Conservation (phyloP, 2,888 invertebrate genomes). For the Chrysolina americana region DNA sequence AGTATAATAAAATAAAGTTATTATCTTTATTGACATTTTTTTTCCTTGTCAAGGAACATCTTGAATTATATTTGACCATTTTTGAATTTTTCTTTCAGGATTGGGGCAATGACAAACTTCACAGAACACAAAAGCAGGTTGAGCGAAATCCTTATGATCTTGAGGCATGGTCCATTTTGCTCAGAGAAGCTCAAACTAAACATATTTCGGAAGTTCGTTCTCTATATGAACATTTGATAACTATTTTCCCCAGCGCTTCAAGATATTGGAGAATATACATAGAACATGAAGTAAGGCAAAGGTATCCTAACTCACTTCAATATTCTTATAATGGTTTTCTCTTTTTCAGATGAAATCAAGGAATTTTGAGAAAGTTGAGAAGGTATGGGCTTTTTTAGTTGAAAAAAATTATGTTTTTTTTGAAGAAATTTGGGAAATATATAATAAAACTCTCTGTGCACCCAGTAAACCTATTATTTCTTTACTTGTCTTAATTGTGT, state of each 20-base stretch:
- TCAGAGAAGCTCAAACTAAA: constrained; percentile 92
- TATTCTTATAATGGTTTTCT: constrained; percentile 44
- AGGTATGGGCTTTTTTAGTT: constrained; percentile 75
- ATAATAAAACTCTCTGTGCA: constrained; percentile 45
- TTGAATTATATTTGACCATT: not conserved
- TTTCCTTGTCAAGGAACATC: not conserved
- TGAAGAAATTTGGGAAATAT: constrained; percentile 62
- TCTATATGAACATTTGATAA: constrained; percentile 94
- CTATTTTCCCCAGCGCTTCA: constrained; percentile 95
- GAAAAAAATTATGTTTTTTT: constrained; percentile 36
- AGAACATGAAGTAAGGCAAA: constrained; percentile 88
- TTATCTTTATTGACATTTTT: too few species aligned
- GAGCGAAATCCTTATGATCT: constrained; percentile 93
- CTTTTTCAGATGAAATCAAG: constrained; percentile 93
- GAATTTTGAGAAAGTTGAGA: constrained; percentile 98
- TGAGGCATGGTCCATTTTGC: constrained; percentile 97
- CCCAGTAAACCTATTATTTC: constrained; percentile 47
- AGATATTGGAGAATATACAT: constrained; percentile 99
- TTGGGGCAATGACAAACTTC: constrained; percentile 90
- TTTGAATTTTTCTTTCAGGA: constrained; percentile 73
- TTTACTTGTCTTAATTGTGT: constrained; percentile 58
- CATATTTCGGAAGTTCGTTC: constrained; percentile 91
- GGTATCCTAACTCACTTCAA: too few species aligned
- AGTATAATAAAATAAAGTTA: too few species aligned
- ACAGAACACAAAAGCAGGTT: constrained; percentile 87